Evolutionary conservation across 2,888 invertebrate genomes (phyloP), one percentile per base, ranked within the genome.

Genomic region (Oscheius myriophilus): DNA sequence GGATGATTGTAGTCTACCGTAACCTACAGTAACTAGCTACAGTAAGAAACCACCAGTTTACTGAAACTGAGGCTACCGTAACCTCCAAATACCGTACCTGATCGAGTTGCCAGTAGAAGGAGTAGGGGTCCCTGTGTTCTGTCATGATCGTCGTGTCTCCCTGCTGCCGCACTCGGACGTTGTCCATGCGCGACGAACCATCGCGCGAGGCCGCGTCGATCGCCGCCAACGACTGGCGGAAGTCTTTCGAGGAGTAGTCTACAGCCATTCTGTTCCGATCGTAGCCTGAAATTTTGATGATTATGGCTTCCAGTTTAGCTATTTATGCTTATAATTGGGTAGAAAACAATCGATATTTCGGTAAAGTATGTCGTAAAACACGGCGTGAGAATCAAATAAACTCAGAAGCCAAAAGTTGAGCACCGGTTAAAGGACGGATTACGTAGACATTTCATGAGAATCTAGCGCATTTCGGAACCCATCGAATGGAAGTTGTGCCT

Each of bases 31-130:
- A n/a, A 43, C n/a, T 43, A 14, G 45, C 45, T 12, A 43, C 45
- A 14, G 45, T 16, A 43, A 43, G n/a, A 43, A 12, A 14, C 45
- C 45, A 43, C 12, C 12, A 43, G n/a, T 14, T 16, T 43, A 43
- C 45, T 14, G 45, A 14, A 43, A 43, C 45, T 16, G 45, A 16
- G 45, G 45, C 45, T 12, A 12, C 12, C 45, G 45, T 16, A 43
- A 43, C 45, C n/a, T 43, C n/a, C 12, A 43, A 62, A 52, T 16
- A 21, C 18, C 2, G 11, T 18, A 81, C 67, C 72, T 85, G 80
- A 75, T 86, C 86, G 55, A 86, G 75, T 71, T 87, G 86, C 86
- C 86, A 86, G 70, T 86, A 86, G 77, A 87, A 87, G 0, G 86
- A 86, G 67, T 86, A 86, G 14, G 86, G 86, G 76, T 86, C 86